Evolutionary conservation across 1,140 invertebrate genomes (phyloP).

Genomic region (Drosophila baimaii): DNA sequence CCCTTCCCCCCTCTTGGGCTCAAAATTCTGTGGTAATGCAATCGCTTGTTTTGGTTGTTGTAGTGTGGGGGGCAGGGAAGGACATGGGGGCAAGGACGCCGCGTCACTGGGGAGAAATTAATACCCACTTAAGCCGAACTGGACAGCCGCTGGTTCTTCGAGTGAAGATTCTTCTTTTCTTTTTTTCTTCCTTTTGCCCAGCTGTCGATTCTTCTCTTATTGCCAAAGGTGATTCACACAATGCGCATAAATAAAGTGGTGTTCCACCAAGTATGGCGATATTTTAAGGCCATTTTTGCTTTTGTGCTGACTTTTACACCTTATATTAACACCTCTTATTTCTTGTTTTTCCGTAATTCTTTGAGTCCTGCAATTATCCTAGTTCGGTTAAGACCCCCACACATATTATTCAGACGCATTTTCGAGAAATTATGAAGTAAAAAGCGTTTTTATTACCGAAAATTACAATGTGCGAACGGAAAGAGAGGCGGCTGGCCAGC

Average conservation of each 20-base stretch:
- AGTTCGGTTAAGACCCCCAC: conserved; percentile 23
- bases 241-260: conserved; percentile 61
- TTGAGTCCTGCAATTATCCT: conserved; percentile 60
- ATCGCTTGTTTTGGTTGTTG: conserved; percentile 41
- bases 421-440: conserved; percentile 68
- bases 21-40: conserved; percentile 70
- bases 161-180: neutral
- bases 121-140: conserved; percentile 81
- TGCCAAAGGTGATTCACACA: conserved; percentile 73
- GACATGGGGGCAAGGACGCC: conserved; percentile 27
- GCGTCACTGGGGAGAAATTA: conserved; percentile 73
- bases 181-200: neutral
- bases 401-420: conserved; percentile 17
- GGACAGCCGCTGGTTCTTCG: conserved; percentile 58
- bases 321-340: conserved; percentile 2
- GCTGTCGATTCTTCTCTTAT: conserved; percentile 27
- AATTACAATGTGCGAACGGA: conserved; percentile 76
- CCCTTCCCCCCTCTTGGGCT: conserved; percentile 6
- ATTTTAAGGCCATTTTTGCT: conserved; percentile 4
- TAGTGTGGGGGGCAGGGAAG: no score
- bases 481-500: conserved; percentile 43
- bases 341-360: conserved; percentile 1
- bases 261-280: conserved; percentile 14
- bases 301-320: conserved; percentile 3
- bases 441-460: conserved; percentile 78